phyloP scores from a whole-genome alignment of 2,797 vertebrate genomes.

The Galagoides demidoff region DNA sequence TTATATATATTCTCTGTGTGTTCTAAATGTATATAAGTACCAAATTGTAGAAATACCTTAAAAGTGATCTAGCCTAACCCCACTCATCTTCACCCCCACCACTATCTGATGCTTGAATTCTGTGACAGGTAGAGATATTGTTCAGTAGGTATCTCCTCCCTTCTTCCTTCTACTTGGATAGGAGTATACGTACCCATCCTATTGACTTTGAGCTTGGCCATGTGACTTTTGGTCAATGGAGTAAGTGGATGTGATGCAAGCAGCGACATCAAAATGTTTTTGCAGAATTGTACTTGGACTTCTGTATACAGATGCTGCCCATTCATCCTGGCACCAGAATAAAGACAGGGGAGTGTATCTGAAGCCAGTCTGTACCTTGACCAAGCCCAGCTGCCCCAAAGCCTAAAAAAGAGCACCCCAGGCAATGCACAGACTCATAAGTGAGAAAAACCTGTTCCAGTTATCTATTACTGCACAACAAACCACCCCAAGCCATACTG shows the following conservation, averaged over 20 bases:
- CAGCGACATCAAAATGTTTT: neutral
- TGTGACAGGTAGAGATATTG: neutral
- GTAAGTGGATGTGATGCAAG: neutral
- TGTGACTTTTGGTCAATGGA: neutral
- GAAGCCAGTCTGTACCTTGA: neutral
- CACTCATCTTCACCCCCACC: neutral
- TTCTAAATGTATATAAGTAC: neutral
- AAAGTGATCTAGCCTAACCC: neutral
- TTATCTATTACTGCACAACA: neutral
- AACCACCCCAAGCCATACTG: neutral
- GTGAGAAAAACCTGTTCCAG: neutral
- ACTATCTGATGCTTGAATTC: neutral
- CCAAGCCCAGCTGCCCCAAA: neutral
- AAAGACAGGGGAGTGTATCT: neutral
- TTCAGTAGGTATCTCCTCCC: neutral
- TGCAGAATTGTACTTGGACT: neutral
- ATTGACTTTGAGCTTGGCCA: neutral
- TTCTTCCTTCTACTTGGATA: neutral
- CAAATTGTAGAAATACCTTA: neutral
- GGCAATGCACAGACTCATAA: neutral
- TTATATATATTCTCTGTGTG: neutral
- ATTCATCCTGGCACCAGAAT: neutral
- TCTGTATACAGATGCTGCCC: neutral
- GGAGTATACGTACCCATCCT: neutral
- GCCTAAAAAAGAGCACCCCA: neutral